A percentile compares a stretch with the other conserved stretches of the same genome.
Evolutionary conservation across 2,113 vertebrate genomes (phyloP).

Genomic region (Nymphicus hollandicus): DNA sequence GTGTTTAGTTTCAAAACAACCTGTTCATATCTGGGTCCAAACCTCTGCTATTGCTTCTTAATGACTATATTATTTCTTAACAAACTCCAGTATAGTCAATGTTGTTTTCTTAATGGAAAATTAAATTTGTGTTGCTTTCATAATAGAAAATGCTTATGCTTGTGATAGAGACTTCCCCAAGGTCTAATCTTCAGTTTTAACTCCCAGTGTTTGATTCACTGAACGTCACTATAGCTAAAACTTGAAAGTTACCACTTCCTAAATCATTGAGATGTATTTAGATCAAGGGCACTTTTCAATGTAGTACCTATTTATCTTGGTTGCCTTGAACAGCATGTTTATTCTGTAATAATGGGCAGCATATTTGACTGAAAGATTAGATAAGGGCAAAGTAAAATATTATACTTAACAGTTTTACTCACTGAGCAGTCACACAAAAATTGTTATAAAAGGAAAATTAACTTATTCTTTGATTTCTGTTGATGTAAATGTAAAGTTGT

Average conservation of each 20-base stretch:
- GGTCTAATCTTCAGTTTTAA: not conserved
- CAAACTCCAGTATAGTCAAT: not conserved
- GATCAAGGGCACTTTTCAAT: not conserved
- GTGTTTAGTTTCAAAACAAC: not conserved
- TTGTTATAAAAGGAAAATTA: not conserved
- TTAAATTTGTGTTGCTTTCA: not conserved
- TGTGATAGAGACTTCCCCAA: not conserved
- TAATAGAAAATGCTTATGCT: not conserved
- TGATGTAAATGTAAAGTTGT: not conserved
- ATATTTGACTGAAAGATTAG: conserved; percentile 3
- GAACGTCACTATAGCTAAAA: not conserved
- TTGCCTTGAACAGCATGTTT: not conserved
- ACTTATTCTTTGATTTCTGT: not conserved
- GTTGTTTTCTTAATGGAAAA: not conserved
- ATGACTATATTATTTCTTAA: not conserved
- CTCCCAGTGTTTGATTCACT: not conserved
- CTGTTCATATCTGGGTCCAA: not conserved
- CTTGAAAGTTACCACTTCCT: not conserved
- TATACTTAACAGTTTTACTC: not conserved
- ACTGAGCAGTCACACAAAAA: not conserved
- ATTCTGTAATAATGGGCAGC: not conserved
- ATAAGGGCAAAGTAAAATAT: not conserved
- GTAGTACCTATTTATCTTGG: not conserved
- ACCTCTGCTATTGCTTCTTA: not conserved
- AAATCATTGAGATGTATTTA: not conserved